Base-by-base conservation (phyloP, 2,888 invertebrate species). In the Chrysomela aeneicollis region DNA sequence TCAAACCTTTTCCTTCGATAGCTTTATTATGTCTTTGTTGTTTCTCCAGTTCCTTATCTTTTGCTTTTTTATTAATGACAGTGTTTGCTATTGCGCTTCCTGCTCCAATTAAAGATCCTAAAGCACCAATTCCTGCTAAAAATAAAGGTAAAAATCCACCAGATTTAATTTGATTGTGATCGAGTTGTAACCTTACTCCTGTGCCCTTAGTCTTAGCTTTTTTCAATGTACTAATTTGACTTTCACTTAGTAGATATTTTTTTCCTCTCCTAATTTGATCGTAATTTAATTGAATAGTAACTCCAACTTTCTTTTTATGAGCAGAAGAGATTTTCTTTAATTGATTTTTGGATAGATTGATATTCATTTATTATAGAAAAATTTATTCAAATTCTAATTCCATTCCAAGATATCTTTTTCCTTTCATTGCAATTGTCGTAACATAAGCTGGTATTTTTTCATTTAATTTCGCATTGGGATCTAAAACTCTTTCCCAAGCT, bases 1-100 rank as follows among this genome's bases (percentile, higher is more conserved):
- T 26, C 26, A 26, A 26, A 26, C 26, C 26, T 32, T 54, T 15
- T 6, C 50, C 50, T 15, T 50, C 50, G 9, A 50, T 4, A 50
- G 50, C 50, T 50, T 50, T 50, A 19, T 50, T 50, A 50, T 50
- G 50, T 50, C 50, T 50, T 50, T 50, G 50, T 50, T 50, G 50
- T 50, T 50, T 18, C 15, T 50, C 50, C 19, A n/a, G n/a, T n/a
- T n/a, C n/a, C n/a, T n/a, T n/a, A 26, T 26, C 26, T 26, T 26
- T 26, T 26, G 26, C 50, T 18, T 50, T 50, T 12, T 50, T 9
- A 50, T 50, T 50, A 2, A 50, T 50, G 17, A 50, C 19, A 1
- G 50, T 50, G 21, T 50, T 50, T 17, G 50, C 50, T 15, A 50
- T 50, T 10, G 50, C 50, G 12, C 50, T 50, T 50, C 50, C 50